A percentile compares a stretch with the other conserved stretches of the same genome.
Evolutionary conservation across 2,797 vertebrate species (phyloP).

Genomic region (Coilia nasus): DNA sequence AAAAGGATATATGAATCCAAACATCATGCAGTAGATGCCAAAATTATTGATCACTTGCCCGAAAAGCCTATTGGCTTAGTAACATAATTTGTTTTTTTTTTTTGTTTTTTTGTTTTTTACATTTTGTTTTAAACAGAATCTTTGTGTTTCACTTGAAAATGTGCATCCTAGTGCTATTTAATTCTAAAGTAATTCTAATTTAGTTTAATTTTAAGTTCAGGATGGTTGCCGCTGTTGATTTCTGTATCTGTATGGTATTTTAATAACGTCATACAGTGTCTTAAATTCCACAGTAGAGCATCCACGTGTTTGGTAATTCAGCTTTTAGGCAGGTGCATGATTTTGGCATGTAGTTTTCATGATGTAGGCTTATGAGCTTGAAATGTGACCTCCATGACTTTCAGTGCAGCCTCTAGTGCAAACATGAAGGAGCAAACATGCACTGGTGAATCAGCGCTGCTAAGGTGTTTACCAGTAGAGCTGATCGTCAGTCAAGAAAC

Average conservation of each 20-base stretch:
- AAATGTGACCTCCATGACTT: not conserved
- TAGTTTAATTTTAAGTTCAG: not conserved
- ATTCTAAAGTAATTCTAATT: not conserved
- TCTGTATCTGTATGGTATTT: not conserved
- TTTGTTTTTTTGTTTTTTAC: too few relatives aligned
- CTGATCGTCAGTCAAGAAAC: not conserved
- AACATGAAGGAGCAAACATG: not conserved
- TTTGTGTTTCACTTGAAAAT: not conserved
- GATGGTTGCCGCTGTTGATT: not conserved
- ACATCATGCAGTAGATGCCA: not conserved
- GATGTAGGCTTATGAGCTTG: not conserved
- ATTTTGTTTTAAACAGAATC: not conserved
- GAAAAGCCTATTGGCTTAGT: not conserved
- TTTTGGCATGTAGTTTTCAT: slow-evolving; percentile 3
- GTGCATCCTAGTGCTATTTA: not conserved
- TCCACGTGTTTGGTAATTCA: too few relatives aligned
- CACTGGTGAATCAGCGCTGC: not conserved
- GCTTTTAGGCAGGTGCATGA: not conserved
- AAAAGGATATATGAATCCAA: not conserved
- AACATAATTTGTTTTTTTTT: not conserved
- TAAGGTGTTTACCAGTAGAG: not conserved
- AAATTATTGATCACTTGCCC: not conserved
- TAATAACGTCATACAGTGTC: not conserved
- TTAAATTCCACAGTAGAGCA: not conserved
- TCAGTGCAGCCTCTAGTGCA: not conserved